A percentile compares a stretch with the other conserved stretches of the same genome.
phyloP scores from a whole-genome alignment of 2,888 invertebrate genomes.

The Drosophila cyrtoloma region DNA sequence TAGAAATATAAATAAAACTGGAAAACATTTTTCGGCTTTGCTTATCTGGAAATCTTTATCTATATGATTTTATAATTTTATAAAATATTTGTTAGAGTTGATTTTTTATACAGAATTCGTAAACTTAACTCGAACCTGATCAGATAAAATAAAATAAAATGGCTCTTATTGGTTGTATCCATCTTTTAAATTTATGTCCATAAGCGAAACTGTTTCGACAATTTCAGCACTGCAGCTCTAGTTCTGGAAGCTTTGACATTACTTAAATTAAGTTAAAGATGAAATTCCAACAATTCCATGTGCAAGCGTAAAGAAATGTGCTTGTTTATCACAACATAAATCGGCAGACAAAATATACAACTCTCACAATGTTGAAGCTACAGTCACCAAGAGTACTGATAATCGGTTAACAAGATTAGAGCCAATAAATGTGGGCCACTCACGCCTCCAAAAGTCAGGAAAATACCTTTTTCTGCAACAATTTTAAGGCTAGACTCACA shows the following conservation, averaged over 20 bases:
- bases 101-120: not conserved
- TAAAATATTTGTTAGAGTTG: not conserved
- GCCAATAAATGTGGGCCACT: not conserved
- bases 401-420: not conserved
- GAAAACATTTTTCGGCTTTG: not conserved
- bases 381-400: not conserved
- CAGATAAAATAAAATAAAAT: not conserved
- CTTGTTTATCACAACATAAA: not conserved
- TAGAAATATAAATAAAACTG: not conserved
- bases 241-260: not conserved
- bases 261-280: not conserved
- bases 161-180: not conserved
- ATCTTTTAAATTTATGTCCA: too few relatives aligned
- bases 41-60: not conserved
- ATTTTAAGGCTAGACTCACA: not conserved
- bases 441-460: not conserved
- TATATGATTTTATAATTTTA: not conserved
- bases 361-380: not conserved
- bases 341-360: not conserved
- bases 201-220: too few relatives aligned
- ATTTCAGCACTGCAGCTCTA: not conserved
- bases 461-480: not conserved
- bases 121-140: not conserved
- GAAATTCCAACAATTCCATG: not conserved
- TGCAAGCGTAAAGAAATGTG: not conserved